Percentiles rank a stretch among this genome's conserved stretches.
These are phyloP conservation scores for Bufo bufo DNA, from an alignment of 2,113 vertebrate species.

Conservation along the genomic window DNA sequence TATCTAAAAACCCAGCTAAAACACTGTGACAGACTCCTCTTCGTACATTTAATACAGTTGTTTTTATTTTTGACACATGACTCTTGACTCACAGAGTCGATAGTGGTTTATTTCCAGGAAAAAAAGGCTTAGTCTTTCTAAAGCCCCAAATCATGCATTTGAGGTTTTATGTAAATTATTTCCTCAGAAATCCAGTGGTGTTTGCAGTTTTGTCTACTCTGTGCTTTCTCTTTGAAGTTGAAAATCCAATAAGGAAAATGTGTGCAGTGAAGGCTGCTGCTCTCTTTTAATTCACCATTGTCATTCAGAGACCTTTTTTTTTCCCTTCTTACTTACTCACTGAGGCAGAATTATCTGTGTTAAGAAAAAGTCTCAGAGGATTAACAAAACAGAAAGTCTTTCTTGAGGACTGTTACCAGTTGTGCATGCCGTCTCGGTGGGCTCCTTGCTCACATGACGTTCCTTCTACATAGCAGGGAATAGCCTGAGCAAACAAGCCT, in stretches of 20 bases:
- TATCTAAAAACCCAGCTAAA: too few relatives aligned
- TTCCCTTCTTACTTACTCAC: not conserved
- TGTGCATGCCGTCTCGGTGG: conserved; percentile 1
- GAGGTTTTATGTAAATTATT: conserved; percentile 43
- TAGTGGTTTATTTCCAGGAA: not conserved
- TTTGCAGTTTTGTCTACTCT: conserved; percentile 43
- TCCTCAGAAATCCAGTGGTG: conserved; percentile 16
- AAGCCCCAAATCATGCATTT: not conserved
- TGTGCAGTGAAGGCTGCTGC: conserved; percentile 42
- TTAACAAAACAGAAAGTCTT: conserved; percentile 39
- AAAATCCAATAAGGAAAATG: conserved; percentile 49
- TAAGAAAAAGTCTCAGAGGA: conserved; percentile 23
- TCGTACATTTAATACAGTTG: not conserved
- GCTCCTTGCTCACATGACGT: conserved; percentile 12
- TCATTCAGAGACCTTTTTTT: conserved; percentile 28
- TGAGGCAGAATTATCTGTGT: conserved; percentile 48
- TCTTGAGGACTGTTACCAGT: conserved; percentile 8
- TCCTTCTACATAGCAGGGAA: conserved; percentile 4
- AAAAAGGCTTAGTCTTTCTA: not conserved
- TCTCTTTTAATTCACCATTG: conserved; percentile 51
- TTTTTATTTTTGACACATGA: not conserved
- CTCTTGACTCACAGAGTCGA: not conserved
- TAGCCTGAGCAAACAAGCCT: not conserved
- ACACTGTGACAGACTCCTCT: not conserved
- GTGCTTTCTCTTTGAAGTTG: conserved; percentile 34